Conservation (phyloP, 2,888 invertebrate species). For the Polyommatus iphigenia region DNA sequence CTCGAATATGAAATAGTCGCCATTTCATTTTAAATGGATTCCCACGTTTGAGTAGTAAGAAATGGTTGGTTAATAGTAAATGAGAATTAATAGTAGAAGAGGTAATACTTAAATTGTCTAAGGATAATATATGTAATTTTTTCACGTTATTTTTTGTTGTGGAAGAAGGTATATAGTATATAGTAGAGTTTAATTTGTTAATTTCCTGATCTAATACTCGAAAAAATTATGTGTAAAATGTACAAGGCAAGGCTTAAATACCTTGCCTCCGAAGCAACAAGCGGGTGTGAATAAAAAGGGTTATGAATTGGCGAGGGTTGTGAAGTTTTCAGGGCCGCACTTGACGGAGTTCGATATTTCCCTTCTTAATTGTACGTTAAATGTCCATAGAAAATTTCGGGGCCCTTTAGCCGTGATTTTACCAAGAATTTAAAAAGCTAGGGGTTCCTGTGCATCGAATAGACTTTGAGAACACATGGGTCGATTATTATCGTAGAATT, state of each 20-base stretch:
- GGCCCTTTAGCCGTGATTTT: background rate
- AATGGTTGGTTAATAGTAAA: too few species aligned
- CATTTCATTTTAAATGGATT: slow-evolving; percentile 57
- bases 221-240: background rate
- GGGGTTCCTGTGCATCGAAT: background rate
- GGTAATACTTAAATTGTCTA: too few species aligned
- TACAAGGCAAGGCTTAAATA: background rate
- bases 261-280: background rate
- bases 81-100: too few species aligned
- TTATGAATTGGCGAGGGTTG: background rate
- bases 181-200: too few species aligned
- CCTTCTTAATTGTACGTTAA: background rate
- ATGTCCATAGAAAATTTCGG: background rate
- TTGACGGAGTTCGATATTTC: background rate
- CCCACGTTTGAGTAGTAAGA: slow-evolving; percentile 10
- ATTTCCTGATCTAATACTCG: too few species aligned
- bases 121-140: too few species aligned
- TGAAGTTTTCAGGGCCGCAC: background rate
- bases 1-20: slow-evolving; percentile 52
- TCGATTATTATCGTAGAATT: too few species aligned
- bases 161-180: too few species aligned
- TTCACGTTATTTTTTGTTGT: too few species aligned
- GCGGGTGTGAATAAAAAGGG: slow-evolving; percentile 2
- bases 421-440: background rate
- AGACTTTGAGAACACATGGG: too few species aligned